Evolutionary conservation across 2,888 invertebrate genomes (phyloP).

Genomic region (Eristalinus sepulchralis): DNA sequence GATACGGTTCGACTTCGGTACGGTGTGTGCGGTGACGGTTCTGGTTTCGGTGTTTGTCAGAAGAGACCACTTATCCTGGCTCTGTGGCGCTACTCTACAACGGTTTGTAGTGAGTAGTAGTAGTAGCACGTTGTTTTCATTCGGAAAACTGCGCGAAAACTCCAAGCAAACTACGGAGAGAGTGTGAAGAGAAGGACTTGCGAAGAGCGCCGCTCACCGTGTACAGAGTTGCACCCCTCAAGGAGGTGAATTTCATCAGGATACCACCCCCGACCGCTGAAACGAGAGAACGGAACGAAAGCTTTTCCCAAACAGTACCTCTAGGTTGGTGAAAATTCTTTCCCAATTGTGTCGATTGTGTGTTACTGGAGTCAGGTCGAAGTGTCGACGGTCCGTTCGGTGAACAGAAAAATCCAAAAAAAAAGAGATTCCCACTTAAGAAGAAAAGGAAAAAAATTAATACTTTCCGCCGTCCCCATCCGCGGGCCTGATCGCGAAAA

Average conservation of each 20-base stretch:
- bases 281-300: constrained; percentile 24
- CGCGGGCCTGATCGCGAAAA: constrained; percentile 25
- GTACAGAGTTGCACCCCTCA: not conserved
- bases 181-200: not conserved
- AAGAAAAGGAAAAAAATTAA: constrained; percentile 10
- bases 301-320: constrained; percentile 36
- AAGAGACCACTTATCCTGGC: constrained; percentile 6
- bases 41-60: not conserved
- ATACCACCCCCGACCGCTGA: constrained; percentile 4
- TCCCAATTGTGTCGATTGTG: constrained; percentile 79
- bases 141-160: constrained; percentile 58
- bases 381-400: constrained; percentile 68
- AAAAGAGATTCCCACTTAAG: not conserved
- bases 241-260: constrained; percentile 24
- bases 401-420: constrained; percentile 27
- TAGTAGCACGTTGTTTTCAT: constrained; percentile 67
- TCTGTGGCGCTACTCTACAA: constrained; percentile 16
- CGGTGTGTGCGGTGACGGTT: constrained; percentile 60
- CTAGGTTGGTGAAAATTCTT: constrained; percentile 52
- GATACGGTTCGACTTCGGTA: constrained; percentile 48
- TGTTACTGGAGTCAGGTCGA: constrained; percentile 80
- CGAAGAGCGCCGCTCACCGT: not conserved
- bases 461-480: constrained; percentile 6
- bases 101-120: constrained; percentile 20
- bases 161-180: not conserved